These are phyloP conservation scores for Centropristis striata DNA, from an alignment of 2,113 vertebrate species.

Conservation along the genomic window DNA sequence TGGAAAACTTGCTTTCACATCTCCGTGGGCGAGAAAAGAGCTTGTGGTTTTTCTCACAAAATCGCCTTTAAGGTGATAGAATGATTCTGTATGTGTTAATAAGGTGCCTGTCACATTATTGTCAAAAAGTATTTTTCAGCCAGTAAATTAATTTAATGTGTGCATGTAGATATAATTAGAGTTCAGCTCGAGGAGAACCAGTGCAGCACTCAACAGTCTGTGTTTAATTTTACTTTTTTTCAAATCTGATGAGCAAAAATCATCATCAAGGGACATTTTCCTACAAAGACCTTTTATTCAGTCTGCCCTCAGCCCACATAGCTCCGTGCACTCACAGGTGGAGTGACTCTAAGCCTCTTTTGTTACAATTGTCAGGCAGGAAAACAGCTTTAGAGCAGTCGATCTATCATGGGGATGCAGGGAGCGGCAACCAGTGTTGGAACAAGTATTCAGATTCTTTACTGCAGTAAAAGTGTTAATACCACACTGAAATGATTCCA, in stretches of 20 bases:
- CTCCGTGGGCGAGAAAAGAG: conserved; percentile 49
- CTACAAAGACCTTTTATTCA: conserved; percentile 46
- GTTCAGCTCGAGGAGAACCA: neutral
- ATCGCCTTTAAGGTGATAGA: neutral
- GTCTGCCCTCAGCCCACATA: conserved; percentile 27
- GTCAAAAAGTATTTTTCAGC: neutral
- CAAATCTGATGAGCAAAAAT: conserved; percentile 6
- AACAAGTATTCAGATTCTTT: too few species aligned
- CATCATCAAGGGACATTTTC: conserved; percentile 14
- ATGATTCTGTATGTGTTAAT: neutral
- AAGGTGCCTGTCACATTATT: too few species aligned
- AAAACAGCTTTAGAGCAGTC: conserved; percentile 46
- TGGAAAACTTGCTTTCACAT: conserved; percentile 70
- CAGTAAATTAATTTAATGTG: neutral
- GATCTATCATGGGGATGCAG: conserved; percentile 13
- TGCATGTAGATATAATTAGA: neutral
- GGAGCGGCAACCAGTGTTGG: conserved; percentile 19
- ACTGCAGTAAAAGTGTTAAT: too few species aligned
- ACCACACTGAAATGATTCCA: too few species aligned
- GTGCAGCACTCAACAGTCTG: neutral
- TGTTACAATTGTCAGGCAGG: conserved; percentile 3
- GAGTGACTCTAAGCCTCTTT: neutral
- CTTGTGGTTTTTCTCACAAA: conserved; percentile 43
- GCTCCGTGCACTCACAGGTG: conserved; percentile 8
- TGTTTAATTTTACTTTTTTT: neutral